Evolutionary conservation across 2,888 invertebrate genomes (phyloP), one percentile per base, ranked within the genome.

Genomic region (Cordilura impudica): DNA sequence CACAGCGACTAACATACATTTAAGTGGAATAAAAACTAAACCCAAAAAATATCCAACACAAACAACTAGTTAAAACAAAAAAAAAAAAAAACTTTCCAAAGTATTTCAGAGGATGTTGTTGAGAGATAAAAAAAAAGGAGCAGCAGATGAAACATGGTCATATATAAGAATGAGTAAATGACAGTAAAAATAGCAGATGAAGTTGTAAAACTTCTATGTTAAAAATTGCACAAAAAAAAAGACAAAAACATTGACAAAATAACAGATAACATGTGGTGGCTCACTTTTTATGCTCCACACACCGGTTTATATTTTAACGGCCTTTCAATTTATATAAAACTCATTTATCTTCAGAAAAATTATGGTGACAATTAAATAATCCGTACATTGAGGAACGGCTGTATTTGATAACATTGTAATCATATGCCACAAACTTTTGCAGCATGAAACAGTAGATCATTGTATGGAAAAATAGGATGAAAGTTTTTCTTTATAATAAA

Each of bases 91-190:
- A 56, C 19, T 58, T 58, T 14, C 23, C 21, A 53, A 12, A 31
- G 16, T 61, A 21, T 61, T 53, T 18, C n/a, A 63, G 8, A 54
- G 71, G 45, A 71, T 61, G 61, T 63, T 54, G 8, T 63, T 54
- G 8, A 45, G 16, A 45, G 53, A 61, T 47, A 61, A 51, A 70
- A 58, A 18, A 54, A 23, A 6, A 19, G n/a, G 12, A 19, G 19
- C 35, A 12, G n/a, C 54, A 72, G 18, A 65, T 65, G 47, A 65
- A 66, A 73, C 29, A 58, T 73, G 65, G 58, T 51, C 56, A 49
- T 49, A 72, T 49, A 29, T 35, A 39, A 23, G 23, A 23, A 14
- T 23, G 51, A 58, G 43, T 31, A 49, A 58, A 56, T 65, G 56
- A 0, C 31, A 45, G 61, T 61, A 63, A 72, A 63, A 43, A 63